Percentiles rank a stretch among this genome's conserved stretches.
Conservation (phyloP, 2,888 invertebrate species). For the Catocala nupta region DNA sequence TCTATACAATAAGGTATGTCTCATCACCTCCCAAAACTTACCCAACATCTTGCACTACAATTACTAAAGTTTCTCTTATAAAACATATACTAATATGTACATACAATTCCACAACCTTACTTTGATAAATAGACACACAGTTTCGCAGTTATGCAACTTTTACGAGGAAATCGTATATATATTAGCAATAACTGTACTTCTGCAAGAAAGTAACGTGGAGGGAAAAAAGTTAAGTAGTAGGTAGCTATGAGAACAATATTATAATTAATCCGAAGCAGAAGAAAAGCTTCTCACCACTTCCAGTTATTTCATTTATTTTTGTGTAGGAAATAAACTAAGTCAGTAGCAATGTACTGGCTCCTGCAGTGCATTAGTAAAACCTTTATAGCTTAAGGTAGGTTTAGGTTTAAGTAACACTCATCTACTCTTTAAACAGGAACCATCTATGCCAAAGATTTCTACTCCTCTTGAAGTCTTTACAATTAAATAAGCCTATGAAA, state of each 20-base stretch:
- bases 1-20: too few species aligned
- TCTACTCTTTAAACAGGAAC: too few species aligned
- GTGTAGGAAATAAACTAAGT: slow-evolving; percentile 57
- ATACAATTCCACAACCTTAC: slow-evolving; percentile 7
- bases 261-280: slow-evolving; percentile 47
- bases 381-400: too few species aligned
- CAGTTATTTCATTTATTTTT: slow-evolving; percentile 58
- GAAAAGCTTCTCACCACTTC: slow-evolving; percentile 49
- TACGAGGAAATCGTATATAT: slow-evolving; percentile 15
- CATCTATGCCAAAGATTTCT: too few species aligned
- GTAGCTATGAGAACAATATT: slow-evolving; percentile 31
- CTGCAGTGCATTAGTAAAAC: not conserved
- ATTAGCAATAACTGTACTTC: slow-evolving; percentile 38
- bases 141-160: slow-evolving; percentile 15
- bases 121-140: slow-evolving; percentile 14
- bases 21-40: too few species aligned
- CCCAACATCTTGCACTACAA: too few species aligned
- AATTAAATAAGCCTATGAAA: too few species aligned
- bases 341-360: slow-evolving; percentile 23
- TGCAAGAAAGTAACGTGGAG: slow-evolving; percentile 40
- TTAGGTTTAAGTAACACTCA: too few species aligned
- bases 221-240: slow-evolving; percentile 45
- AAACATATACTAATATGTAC: not conserved
- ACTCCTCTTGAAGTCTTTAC: too few species aligned
- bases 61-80: too few species aligned